Percentiles rank a stretch among this genome's conserved stretches.
Evolutionary conservation across 2,797 vertebrate genomes (phyloP).

Genomic region (Garrulus glandarius): DNA sequence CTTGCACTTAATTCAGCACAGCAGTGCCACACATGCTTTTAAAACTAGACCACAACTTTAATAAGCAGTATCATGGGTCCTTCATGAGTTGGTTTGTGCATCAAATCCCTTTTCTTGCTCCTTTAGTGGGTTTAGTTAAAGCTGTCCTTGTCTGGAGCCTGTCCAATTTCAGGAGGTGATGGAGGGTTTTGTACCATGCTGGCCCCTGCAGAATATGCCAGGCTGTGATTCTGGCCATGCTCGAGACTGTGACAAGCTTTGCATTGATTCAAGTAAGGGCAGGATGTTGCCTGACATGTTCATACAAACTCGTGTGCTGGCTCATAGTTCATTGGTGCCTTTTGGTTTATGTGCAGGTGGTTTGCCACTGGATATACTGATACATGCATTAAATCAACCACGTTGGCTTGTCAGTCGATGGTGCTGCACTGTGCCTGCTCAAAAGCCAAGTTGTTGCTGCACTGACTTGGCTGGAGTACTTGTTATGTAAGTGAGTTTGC

Average conservation of each 20-base stretch:
- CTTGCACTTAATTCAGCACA: not conserved
- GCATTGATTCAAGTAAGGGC: rapidly evolving
- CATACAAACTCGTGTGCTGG: not conserved
- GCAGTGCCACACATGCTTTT: not conserved
- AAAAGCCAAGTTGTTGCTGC: not conserved
- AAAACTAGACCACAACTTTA: not conserved
- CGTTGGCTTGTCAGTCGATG: rapidly evolving
- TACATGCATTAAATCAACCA: rapidly evolving
- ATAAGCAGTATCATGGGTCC: not conserved
- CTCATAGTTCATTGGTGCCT: not conserved
- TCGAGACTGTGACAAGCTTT: not conserved
- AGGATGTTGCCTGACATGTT: not conserved
- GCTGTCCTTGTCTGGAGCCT: not conserved
- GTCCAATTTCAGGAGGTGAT: not conserved
- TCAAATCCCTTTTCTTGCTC: not conserved
- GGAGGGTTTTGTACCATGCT: not conserved
- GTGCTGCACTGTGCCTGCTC: not conserved
- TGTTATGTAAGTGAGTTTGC: not conserved
- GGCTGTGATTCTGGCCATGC: not conserved
- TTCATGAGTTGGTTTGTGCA: not conserved
- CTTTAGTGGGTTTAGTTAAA: not conserved
- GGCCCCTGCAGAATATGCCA: not conserved
- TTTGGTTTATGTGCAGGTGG: not conserved
- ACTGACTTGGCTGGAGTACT: not conserved
- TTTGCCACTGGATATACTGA: not conserved